These are phyloP conservation scores for Sebastes goodei DNA, from an alignment of 2,797 vertebrate genomes.

Conservation along the genomic window DNA sequence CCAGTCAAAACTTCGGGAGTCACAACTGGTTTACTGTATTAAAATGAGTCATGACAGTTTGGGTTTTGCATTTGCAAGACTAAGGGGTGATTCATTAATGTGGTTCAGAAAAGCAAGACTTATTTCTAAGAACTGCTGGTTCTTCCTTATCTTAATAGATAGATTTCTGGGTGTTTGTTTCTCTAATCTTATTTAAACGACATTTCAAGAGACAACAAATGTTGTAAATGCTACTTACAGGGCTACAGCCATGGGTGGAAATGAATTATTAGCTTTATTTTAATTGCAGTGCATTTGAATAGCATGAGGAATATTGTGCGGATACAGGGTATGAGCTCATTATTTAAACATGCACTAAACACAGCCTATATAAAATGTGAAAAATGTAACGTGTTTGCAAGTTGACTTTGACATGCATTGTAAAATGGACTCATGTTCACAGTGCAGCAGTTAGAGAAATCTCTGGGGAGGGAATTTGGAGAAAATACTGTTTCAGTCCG, in stretches of 20 bases:
- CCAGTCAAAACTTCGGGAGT: slow-evolving; percentile 1
- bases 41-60: background rate
- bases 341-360: background rate
- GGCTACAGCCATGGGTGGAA: too few relatives aligned
- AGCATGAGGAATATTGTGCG: background rate
- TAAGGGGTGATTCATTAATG: background rate
- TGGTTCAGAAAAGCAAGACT: background rate
- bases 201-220: background rate
- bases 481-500: background rate
- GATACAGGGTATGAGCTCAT: background rate
- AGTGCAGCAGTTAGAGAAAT: too few relatives aligned
- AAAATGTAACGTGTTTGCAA: too few relatives aligned
- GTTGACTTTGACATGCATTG: too few relatives aligned
- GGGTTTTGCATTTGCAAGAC: background rate
- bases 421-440: too few relatives aligned
- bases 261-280: background rate
- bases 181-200: background rate
- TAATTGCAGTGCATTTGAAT: background rate
- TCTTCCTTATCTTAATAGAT: background rate
- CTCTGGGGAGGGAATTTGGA: too few relatives aligned
- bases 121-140: background rate
- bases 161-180: background rate
- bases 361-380: background rate
- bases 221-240: background rate
- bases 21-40: background rate